Evolutionary conservation across 2,888 invertebrate genomes (phyloP).

Genomic region (Mythimna impura): DNA sequence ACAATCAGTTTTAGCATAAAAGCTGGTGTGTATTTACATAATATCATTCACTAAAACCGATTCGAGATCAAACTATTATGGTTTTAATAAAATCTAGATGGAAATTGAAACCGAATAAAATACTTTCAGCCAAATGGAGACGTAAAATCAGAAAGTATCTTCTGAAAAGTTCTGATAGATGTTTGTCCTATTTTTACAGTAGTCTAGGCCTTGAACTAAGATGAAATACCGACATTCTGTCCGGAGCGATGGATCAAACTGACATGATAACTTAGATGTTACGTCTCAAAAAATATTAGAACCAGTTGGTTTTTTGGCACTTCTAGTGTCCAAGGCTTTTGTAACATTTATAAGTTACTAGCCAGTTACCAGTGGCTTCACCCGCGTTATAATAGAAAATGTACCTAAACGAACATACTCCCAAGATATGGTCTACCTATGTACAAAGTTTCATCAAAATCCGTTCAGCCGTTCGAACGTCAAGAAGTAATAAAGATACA

Average conservation of each 20-base stretch:
- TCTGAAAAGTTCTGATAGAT: constrained; percentile 44
- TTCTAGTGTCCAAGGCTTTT: not conserved
- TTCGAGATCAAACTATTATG: not conserved
- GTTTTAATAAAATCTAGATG: constrained; percentile 25
- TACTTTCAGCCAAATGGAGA: constrained; percentile 17
- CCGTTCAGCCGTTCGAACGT: too few relatives aligned
- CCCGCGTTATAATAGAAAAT: too few relatives aligned
- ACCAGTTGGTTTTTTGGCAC: not conserved
- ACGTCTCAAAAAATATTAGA: constrained; percentile 1
- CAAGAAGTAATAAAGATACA: too few relatives aligned
- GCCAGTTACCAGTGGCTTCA: too few relatives aligned
- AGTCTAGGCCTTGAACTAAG: constrained; percentile 31
- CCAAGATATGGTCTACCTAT: too few relatives aligned
- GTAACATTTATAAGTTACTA: not conserved
- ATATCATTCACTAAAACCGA: not conserved
- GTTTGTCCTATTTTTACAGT: constrained; percentile 53
- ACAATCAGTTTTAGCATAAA: not conserved
- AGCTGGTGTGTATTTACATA: not conserved
- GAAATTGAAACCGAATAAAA: constrained; percentile 42
- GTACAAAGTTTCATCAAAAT: too few relatives aligned
- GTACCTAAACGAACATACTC: too few relatives aligned
- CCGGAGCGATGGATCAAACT: constrained; percentile 22
- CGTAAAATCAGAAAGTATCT: constrained; percentile 44
- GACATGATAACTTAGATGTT: constrained; percentile 1
- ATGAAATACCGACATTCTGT: constrained; percentile 35